phyloP scores from a whole-genome alignment of 2,113 vertebrate species.

The Jaculus jaculus region DNA sequence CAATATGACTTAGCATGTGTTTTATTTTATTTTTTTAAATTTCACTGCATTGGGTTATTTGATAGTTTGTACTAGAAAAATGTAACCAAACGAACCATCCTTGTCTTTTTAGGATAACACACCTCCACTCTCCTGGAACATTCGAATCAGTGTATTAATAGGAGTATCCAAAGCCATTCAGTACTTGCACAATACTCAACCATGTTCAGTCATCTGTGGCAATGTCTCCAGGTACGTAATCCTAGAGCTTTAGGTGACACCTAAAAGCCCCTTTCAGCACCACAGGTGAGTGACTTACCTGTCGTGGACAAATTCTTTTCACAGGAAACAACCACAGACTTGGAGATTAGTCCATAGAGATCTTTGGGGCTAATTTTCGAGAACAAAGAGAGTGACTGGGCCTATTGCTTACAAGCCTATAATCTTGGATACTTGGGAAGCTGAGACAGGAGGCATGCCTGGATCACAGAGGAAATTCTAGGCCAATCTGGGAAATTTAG shows the following conservation, averaged over 20 bases:
- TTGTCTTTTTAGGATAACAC: slow-evolving; percentile 65
- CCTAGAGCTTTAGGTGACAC: neutral
- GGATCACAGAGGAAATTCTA: neutral
- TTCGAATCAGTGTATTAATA: slow-evolving; percentile 80
- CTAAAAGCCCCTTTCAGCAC: neutral
- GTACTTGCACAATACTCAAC: slow-evolving; percentile 80
- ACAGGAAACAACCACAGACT: neutral
- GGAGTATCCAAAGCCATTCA: slow-evolving; percentile 79
- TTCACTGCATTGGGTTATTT: no score
- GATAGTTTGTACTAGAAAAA: neutral
- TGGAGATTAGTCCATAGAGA: neutral
- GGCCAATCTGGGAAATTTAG: neutral
- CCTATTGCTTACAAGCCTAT: neutral
- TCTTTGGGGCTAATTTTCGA: neutral
- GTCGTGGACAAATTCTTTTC: neutral
- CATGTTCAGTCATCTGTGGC: slow-evolving; percentile 80
- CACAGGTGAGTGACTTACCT: neutral
- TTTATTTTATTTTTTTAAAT: no score
- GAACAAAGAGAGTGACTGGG: neutral
- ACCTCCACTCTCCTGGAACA: slow-evolving; percentile 79
- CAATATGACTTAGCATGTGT: neutral
- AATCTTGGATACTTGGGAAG: neutral
- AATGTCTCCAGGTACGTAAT: slow-evolving; percentile 83
- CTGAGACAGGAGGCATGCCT: neutral
- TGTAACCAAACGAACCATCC: neutral